Base-by-base conservation (phyloP, 2,888 invertebrate genomes). In the Portevinia maculata region DNA sequence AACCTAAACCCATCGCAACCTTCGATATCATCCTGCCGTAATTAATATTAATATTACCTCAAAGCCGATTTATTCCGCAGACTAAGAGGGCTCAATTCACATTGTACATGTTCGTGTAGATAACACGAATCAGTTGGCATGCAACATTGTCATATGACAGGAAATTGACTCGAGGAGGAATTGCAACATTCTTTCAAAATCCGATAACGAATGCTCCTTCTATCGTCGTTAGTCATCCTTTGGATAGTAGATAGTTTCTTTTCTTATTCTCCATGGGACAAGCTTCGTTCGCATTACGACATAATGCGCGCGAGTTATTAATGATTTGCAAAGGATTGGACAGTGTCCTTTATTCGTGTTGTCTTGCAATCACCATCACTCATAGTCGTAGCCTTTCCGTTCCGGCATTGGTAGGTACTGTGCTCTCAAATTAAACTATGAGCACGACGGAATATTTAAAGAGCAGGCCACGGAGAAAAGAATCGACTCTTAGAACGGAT, bases 361-460 rank as follows among this genome's bases (percentile, higher is more conserved):
- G 85, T 74, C 75, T 74, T 59, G 60, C 71, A 76, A 78, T 83
- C 83, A 78, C 78, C 83, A 83, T 83, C 84, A 83, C 70, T 84
- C 83, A 84, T 69, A 67, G 74, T 84, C 81, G 78, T 55, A 62
- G 81, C 50, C 74, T 79, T 71, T 73, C 78, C 79, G 75, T 70
- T 69, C 34, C 15, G 9, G 50, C 34, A 24, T 46, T 55, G 48
- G 17, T 46, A 19, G n/a, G 37, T 59, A 60, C 48, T 39, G n/a
- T 74, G 65, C 53, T 76, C 83, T 78, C 79, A 76, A 78, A 83
- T 76, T 84, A 73, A 84, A 83, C 83, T 78, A 76, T 76, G 71
- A 83, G 76, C 79, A 24, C 24, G 24, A 24, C 24, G 87, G 87
- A 86, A 87, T 85, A 85, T 86, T 79, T 67, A 78, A 73, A 65